Evolutionary conservation across 2,888 invertebrate species (phyloP).

Genomic region (Mythimna albipuncta): DNA sequence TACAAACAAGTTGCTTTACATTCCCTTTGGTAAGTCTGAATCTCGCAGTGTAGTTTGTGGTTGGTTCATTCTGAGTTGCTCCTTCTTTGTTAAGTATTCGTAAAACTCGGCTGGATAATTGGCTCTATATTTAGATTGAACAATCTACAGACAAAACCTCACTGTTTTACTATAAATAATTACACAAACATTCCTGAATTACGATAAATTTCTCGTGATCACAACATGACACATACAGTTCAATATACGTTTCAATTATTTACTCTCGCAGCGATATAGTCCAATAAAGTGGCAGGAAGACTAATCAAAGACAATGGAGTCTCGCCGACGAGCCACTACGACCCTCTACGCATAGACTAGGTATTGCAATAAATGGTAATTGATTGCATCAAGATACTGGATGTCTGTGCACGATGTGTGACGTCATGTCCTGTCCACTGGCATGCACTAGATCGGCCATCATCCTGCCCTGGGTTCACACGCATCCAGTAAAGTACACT

Average conservation of each 20-base stretch:
- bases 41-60: slow-evolving; percentile 81
- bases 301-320: slow-evolving; percentile 69
- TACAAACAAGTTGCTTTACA: slow-evolving; percentile 84
- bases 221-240: slow-evolving; percentile 52
- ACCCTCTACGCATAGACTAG: slow-evolving; percentile 55
- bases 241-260: slow-evolving; percentile 57
- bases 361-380: slow-evolving; percentile 71
- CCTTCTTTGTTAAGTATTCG: slow-evolving; percentile 77
- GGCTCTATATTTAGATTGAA: slow-evolving; percentile 64
- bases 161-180: slow-evolving; percentile 12
- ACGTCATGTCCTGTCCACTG: slow-evolving; percentile 68
- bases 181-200: slow-evolving; percentile 22
- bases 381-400: slow-evolving; percentile 71
- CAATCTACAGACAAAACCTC: slow-evolving; percentile 16
- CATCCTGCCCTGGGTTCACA: slow-evolving; percentile 44
- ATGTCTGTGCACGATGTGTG: slow-evolving; percentile 64
- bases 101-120: slow-evolving; percentile 76
- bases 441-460: slow-evolving; percentile 41
- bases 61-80: slow-evolving; percentile 78
- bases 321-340: slow-evolving; percentile 53
- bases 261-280: slow-evolving; percentile 53
- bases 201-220: slow-evolving; percentile 40
- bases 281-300: slow-evolving; percentile 62
- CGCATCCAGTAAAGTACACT: slow-evolving; percentile 23
- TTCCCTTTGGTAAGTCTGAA: slow-evolving; percentile 85